Evolutionary conservation across 2,888 invertebrate genomes (phyloP), one percentile per base, ranked within the genome.

Genomic region (Caenorhabditis sinica): DNA sequence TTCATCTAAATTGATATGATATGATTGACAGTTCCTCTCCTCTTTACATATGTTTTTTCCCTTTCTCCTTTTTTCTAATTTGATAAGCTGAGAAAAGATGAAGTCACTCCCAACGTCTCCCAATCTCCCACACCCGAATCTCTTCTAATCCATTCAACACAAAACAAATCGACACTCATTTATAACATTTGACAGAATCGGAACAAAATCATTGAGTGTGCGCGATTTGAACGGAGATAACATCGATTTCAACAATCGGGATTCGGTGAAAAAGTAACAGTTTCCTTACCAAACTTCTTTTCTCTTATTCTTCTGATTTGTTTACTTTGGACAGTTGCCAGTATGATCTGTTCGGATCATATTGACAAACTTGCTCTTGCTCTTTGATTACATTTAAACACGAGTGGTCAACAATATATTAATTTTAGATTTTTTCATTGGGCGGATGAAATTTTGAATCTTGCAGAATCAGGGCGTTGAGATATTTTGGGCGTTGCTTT

Each of bases 181-280:
- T 77, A 69, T 69, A 61, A 51, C 61, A 79, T 71, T 80, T 66
- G 33, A 76, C 71, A 85, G 85, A 77, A 65, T 77, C 66, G 82
- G 77, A 58, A 79, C 83, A 30, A 81, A 86, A 65, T 86, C 85
- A 17, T 68, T 88, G 83, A 86, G 86, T 60, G 88, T 88, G 51
- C 85, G 88, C 49, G 85, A 87, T 84, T 74, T 88, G 51, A 80
- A 87, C 68, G 88, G 88, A 43, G 83, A 87, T 71, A 83, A 86
- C 73, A 79, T 86, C 73, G 88, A 88, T 60, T 88, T 88, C 72
- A 77, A 60, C 53, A 88, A 86, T 73, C 85, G 81, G 45, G 88
- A 88, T 66, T 83, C 85, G 60, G 88, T 88, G 36, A 86, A 85
- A 79, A 79, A 79, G 79, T 79, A 65, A 56, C 56, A 65, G 60